Evolutionary conservation across 1,140 invertebrate genomes (phyloP).

Genomic region (Gryllus bimaculatus): DNA sequence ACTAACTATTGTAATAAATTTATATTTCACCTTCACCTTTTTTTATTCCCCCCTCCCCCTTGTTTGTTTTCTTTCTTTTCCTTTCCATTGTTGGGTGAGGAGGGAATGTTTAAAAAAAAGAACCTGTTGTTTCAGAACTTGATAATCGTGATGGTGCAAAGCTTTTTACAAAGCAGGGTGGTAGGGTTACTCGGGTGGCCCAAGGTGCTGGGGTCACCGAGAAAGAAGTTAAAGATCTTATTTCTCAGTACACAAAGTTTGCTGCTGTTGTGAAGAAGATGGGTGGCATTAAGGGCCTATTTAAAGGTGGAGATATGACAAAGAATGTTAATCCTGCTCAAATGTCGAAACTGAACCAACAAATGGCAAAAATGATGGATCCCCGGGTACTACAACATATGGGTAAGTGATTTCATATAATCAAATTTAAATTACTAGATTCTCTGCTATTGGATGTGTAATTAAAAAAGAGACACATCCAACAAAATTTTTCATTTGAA

Average conservation of each 20-base stretch:
- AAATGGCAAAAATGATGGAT: conserved; percentile 99
- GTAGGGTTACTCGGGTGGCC: conserved; percentile 78
- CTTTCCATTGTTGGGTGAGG: not conserved
- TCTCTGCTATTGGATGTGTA: not conserved
- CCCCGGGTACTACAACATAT: conserved; percentile 92
- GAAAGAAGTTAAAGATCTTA: conserved; percentile 93
- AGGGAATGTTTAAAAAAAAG: conserved; percentile 6
- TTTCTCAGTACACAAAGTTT: conserved; percentile 98
- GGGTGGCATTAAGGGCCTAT: conserved; percentile 98
- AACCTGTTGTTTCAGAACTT: conserved; percentile 53
- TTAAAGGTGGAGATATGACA: conserved; percentile 96
- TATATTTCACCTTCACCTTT: no score
- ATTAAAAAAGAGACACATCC: not conserved
- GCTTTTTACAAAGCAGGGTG: conserved; percentile 88
- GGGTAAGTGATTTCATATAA: conserved; percentile 42
- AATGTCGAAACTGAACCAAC: conserved; percentile 98
- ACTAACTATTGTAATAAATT: no score
- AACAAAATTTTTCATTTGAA: not conserved
- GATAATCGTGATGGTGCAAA: conserved; percentile 96
- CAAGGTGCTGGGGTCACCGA: conserved; percentile 91
- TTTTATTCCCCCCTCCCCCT: no score
- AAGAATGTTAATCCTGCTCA: conserved; percentile 98
- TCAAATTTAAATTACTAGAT: not conserved
- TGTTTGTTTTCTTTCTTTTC: no score
- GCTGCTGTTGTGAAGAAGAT: conserved; percentile 99